A percentile compares a stretch with the other conserved stretches of the same genome.
Conservation (phyloP, 2,113 vertebrate species). For the Phrynosoma platyrhinos region DNA sequence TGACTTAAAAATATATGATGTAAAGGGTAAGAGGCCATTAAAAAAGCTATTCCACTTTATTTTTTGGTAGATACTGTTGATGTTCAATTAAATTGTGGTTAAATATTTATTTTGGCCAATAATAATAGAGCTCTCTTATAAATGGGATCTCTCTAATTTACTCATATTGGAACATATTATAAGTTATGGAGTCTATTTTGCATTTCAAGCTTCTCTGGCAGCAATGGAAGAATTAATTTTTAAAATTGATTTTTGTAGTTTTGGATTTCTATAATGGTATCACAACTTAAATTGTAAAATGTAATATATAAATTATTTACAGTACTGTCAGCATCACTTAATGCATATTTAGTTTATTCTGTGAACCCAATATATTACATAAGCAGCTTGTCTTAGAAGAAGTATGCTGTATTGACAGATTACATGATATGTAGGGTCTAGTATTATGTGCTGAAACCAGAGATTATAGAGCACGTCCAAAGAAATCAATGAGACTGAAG, state of each 20-base stretch:
- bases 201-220: conserved; percentile 20
- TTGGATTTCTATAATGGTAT: conserved; percentile 60
- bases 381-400: conserved; percentile 35
- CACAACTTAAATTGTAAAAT: conserved; percentile 51
- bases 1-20: not conserved
- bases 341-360: conserved; percentile 60
- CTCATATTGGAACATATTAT: not conserved
- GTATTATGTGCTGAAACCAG: conserved; percentile 15
- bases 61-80: not conserved
- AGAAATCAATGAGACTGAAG: not conserved
- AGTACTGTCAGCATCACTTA: conserved; percentile 48
- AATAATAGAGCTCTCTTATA: not conserved
- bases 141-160: not conserved
- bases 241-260: conserved; percentile 52
- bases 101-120: conserved; percentile 24
- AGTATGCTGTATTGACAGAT: conserved; percentile 41
- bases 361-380: conserved; percentile 46
- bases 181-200: conserved; percentile 22
- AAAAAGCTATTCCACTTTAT: not conserved
- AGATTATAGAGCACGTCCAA: not conserved
- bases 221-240: conserved; percentile 52
- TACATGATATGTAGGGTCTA: conserved; percentile 33
- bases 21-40: not conserved
- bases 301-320: conserved; percentile 60
- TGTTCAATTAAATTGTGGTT: not conserved